A percentile compares a stretch with the other conserved stretches of the same genome.
These are phyloP conservation scores for Antennarius striatus DNA, from an alignment of 2,113 vertebrate species.

Conservation along the genomic window DNA sequence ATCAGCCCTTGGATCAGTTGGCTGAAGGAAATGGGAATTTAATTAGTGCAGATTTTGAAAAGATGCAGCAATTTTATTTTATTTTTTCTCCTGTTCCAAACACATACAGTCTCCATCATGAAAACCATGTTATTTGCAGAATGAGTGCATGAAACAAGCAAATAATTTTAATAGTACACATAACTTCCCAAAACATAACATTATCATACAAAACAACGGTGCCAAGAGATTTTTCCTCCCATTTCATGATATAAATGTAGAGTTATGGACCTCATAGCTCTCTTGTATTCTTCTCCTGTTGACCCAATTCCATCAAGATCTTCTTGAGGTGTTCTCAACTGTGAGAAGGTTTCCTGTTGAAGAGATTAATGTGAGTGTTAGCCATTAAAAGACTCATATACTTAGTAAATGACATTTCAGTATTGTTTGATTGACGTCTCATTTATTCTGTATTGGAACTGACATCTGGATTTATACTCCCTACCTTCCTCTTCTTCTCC, in stretches of 20 bases:
- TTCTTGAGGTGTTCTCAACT: conserved; percentile 55
- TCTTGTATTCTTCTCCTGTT: conserved; percentile 74
- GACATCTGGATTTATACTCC: background rate
- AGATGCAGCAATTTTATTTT: background rate
- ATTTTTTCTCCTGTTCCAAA: background rate
- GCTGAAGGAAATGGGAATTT: conserved; percentile 50
- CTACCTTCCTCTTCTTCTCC: conserved; percentile 93
- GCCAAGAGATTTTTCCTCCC: background rate
- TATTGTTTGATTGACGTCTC: background rate
- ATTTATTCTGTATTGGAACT: background rate
- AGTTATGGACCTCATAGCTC: conserved; percentile 61
- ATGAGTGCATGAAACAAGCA: background rate
- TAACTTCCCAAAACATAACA: too few species aligned
- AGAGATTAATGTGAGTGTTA: background rate
- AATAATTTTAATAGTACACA: background rate
- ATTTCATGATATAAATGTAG: background rate
- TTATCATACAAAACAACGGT: background rate
- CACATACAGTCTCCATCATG: background rate
- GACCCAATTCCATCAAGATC: conserved; percentile 71
- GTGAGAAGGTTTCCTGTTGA: conserved; percentile 64
- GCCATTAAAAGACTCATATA: background rate
- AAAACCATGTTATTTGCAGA: background rate
- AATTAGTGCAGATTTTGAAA: conserved; percentile 7
- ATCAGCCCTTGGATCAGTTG: conserved; percentile 75
- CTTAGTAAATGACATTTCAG: background rate